Percentiles rank a stretch among this genome's conserved stretches.
phyloP scores from a whole-genome alignment of 2,888 invertebrate genomes.

The Drosophila heteroneura region DNA sequence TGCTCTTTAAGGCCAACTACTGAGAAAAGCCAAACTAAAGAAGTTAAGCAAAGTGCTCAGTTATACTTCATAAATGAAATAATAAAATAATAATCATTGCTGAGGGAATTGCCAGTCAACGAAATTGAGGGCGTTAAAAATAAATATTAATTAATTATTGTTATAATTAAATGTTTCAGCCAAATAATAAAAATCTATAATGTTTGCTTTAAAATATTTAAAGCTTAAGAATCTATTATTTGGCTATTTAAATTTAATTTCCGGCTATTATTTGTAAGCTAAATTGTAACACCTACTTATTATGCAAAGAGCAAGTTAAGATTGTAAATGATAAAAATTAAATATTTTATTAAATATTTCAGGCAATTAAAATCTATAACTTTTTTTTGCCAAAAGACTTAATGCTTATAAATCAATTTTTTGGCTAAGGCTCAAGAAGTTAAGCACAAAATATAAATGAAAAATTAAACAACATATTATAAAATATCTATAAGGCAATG shows the following conservation, averaged over 20 bases:
- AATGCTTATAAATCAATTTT: background rate
- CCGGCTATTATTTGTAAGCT: background rate
- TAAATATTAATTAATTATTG: background rate
- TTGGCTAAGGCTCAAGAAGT: background rate
- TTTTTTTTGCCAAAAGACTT: background rate
- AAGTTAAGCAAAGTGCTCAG: background rate
- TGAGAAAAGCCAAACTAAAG: background rate
- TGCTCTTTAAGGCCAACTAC: constrained; percentile 27
- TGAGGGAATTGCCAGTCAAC: background rate
- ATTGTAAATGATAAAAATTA: background rate
- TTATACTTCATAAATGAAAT: background rate
- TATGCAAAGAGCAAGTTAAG: background rate
- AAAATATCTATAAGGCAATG: background rate
- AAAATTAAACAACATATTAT: background rate
- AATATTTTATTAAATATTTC: background rate
- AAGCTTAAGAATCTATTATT: too few relatives aligned
- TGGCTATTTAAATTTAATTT: too few relatives aligned
- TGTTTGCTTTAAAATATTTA: background rate
- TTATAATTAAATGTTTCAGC: background rate
- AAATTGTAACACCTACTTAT: background rate
- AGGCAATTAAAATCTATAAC: background rate
- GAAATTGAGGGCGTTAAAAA: background rate
- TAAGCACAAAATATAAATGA: background rate
- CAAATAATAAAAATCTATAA: background rate
- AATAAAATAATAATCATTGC: background rate